Conservation (phyloP, 2,113 vertebrate genomes). For the Cyphomyrus discorhynchus region DNA sequence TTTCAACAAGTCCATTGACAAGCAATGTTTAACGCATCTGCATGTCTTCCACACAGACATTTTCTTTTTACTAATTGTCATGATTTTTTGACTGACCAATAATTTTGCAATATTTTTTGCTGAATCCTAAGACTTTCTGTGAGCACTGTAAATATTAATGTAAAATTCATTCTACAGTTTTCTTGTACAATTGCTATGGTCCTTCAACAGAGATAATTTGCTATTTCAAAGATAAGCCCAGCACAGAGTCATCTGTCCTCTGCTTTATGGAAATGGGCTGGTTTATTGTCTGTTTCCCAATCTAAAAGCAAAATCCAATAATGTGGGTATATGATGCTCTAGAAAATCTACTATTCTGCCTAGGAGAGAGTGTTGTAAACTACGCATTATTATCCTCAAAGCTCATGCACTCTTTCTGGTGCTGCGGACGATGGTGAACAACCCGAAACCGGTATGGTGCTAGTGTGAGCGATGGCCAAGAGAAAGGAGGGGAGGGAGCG, state of each 20-base stretch:
- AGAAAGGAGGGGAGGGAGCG: neutral
- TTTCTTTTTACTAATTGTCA: neutral
- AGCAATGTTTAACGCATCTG: neutral
- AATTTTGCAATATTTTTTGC: neutral
- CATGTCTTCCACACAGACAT: neutral
- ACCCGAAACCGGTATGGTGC: neutral
- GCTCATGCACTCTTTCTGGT: conserved; percentile 11
- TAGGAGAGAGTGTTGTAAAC: conserved; percentile 32
- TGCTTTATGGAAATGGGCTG: conserved; percentile 30
- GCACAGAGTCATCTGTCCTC: conserved; percentile 12
- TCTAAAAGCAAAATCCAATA: conserved; percentile 33
- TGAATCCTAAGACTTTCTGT: neutral
- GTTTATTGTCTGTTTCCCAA: conserved; percentile 11
- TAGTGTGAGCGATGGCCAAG: neutral
- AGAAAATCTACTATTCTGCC: conserved; percentile 20
- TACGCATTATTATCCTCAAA: conserved; percentile 38
- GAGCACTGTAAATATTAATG: neutral
- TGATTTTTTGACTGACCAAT: neutral
- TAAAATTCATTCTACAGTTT: neutral
- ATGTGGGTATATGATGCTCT: conserved; percentile 19
- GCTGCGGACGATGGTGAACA: neutral
- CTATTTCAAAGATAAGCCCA: neutral
- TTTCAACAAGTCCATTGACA: neutral
- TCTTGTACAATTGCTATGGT: neutral
- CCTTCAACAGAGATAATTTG: neutral